phyloP scores from a whole-genome alignment of 2,113 vertebrate genomes.

The Callithrix jacchus region DNA sequence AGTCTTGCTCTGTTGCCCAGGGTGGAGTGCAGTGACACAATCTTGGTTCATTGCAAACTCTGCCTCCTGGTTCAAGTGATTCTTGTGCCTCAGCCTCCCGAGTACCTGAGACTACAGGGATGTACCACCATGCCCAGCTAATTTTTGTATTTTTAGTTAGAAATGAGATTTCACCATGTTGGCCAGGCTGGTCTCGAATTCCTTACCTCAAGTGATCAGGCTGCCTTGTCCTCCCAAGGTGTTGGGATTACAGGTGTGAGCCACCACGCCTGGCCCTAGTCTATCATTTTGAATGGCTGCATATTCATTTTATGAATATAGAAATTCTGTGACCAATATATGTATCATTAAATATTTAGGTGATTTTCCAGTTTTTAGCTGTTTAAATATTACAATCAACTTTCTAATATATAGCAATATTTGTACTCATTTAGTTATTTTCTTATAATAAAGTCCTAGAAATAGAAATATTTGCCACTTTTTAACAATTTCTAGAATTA shows the following conservation, averaged over 20 bases:
- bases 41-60: not conserved
- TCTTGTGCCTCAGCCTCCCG: not conserved
- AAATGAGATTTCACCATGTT: not conserved
- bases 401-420: not conserved
- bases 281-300: not conserved
- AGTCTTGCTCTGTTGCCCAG: not conserved
- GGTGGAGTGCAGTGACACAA: not conserved
- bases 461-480: slow-evolving; percentile 1
- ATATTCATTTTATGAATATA: not conserved
- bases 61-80: not conserved
- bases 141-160: not conserved
- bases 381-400: slow-evolving; percentile 14
- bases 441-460: not conserved
- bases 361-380: slow-evolving; percentile 50
- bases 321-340: not conserved
- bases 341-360: slow-evolving; percentile 24
- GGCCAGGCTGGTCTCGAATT: not conserved
- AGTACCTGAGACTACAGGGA: not conserved
- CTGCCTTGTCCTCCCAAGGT: not conserved
- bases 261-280: not conserved
- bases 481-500: too few relatives aligned
- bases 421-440: not conserved
- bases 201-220: not conserved
- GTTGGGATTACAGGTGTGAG: not conserved
- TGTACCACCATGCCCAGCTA: not conserved